A percentile compares a stretch with the other conserved stretches of the same genome.
These are phyloP conservation scores for Crotalus tigris DNA, from an alignment of 2,113 vertebrate species.

Conservation along the genomic window DNA sequence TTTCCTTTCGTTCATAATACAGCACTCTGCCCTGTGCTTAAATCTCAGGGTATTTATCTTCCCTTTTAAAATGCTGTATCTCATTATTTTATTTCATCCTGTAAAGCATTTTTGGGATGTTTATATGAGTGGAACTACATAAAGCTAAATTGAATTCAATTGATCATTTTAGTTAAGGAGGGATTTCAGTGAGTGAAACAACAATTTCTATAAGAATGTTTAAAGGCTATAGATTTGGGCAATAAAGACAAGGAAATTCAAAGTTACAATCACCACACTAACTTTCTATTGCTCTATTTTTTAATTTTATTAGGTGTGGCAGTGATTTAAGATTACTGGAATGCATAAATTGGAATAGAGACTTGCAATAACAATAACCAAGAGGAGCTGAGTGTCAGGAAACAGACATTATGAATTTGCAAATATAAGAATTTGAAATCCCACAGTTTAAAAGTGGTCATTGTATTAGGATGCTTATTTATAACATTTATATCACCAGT, in stretches of 20 bases:
- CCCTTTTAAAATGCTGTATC: conserved; percentile 7
- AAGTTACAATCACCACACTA: background rate
- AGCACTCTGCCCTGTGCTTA: background rate
- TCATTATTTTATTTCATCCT: conserved; percentile 35
- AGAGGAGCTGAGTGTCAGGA: background rate
- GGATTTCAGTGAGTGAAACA: background rate
- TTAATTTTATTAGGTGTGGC: conserved; percentile 12
- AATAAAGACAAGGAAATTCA: conserved; percentile 19
- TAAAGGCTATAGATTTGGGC: conserved; percentile 13
- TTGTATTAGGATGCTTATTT: background rate
- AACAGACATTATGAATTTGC: background rate
- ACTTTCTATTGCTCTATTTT: background rate
- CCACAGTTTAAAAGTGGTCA: accelerated
- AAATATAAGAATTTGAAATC: background rate
- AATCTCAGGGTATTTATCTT: background rate
- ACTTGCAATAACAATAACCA: background rate
- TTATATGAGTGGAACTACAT: conserved; percentile 11
- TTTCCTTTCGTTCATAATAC: conserved; percentile 8
- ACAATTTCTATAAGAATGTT: conserved; percentile 6
- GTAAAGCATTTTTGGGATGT: conserved; percentile 26
- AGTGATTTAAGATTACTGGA: background rate
- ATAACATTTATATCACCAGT: background rate
- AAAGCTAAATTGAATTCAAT: conserved; percentile 38
- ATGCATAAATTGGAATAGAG: background rate
- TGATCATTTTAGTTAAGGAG: conserved; percentile 18